Percentiles rank a stretch among this genome's conserved stretches.
phyloP scores from a whole-genome alignment of 2,888 invertebrate genomes.

The Marasmarcha lunaedactyla region DNA sequence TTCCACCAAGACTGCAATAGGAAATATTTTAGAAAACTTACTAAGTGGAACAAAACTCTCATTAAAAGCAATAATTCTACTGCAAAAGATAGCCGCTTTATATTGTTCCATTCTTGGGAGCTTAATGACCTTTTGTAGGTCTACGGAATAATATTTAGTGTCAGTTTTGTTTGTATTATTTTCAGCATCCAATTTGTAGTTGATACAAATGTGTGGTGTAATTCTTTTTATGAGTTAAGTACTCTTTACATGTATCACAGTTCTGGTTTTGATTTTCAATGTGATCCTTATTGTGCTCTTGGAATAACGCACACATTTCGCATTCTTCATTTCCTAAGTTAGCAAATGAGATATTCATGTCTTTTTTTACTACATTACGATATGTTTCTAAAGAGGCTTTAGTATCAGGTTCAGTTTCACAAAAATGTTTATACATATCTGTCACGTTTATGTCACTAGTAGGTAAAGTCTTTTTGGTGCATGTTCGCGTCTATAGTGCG shows the following conservation, averaged over 20 bases:
- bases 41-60: constrained; percentile 10
- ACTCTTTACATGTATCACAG: neutral
- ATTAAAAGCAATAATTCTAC: constrained; percentile 10
- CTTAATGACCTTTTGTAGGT: constrained; percentile 19
- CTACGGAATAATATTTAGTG: constrained; percentile 8
- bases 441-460: neutral
- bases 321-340: neutral
- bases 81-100: constrained; percentile 18
- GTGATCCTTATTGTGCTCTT: neutral
- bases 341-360: neutral
- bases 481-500: neutral
- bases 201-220: neutral
- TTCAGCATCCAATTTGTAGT: neutral
- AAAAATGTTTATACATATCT: neutral
- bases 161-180: neutral
- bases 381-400: neutral
- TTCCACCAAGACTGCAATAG: neutral
- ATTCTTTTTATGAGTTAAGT: neutral
- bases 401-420: neutral
- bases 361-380: neutral
- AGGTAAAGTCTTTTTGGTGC: neutral
- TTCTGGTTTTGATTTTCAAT: neutral
- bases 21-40: neutral
- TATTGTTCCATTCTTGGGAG: constrained; percentile 20
- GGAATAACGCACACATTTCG: neutral